A percentile compares a stretch with the other conserved stretches of the same genome.
Evolutionary conservation across 1,140 invertebrate species (phyloP).

Genomic region (Pseudomyrmex dendroicus): DNA sequence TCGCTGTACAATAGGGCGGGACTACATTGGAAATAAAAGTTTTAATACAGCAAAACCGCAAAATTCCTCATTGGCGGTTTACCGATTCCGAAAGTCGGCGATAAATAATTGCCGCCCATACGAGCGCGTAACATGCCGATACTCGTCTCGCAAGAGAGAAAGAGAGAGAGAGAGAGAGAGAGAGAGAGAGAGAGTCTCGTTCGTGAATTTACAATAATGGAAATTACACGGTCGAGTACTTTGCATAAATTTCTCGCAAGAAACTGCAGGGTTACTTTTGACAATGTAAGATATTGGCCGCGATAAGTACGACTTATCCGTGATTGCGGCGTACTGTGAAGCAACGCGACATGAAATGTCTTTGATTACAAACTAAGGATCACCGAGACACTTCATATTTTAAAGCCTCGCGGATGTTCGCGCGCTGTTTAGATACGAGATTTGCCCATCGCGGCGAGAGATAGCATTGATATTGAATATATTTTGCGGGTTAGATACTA

Average conservation of each 20-base stretch:
- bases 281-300: conserved; percentile 60
- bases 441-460: conserved; percentile 65
- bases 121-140: conserved; percentile 57
- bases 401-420: conserved; percentile 61
- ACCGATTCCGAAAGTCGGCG: conserved; percentile 43
- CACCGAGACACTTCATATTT: conserved; percentile 73
- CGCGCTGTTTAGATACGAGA: conserved; percentile 70
- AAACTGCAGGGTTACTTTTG: conserved; percentile 40
- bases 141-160: conserved; percentile 20
- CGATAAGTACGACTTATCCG: conserved; percentile 64
- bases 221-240: conserved; percentile 60
- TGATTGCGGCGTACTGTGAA: conserved; percentile 47
- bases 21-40: conserved; percentile 15
- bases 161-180: too few relatives aligned
- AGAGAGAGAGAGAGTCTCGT: background rate
- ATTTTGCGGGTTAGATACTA: conserved; percentile 71
- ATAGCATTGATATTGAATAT: conserved; percentile 69
- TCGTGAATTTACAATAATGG: conserved; percentile 59
- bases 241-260: conserved; percentile 53
- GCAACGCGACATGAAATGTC: conserved; percentile 57
- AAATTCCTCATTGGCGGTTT: conserved; percentile 51
- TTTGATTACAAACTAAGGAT: conserved; percentile 70
- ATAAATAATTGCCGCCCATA: conserved; percentile 48
- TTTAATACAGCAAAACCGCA: conserved; percentile 43
- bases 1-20: background rate